Evolutionary conservation across 2,797 vertebrate genomes (phyloP).

Genomic region (Psittacula echo): DNA sequence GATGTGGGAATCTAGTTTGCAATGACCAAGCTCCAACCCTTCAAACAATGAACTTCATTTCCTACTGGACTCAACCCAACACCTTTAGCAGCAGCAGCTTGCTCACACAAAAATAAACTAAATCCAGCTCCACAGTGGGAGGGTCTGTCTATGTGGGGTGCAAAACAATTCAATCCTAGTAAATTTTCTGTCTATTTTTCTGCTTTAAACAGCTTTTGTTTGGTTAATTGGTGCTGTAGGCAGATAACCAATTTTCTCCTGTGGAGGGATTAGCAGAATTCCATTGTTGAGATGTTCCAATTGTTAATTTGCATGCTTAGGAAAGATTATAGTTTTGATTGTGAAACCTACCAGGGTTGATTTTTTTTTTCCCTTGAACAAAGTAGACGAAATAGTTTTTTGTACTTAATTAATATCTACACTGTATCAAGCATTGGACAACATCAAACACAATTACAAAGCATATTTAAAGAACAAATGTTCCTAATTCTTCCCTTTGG

Average conservation of each 20-base stretch:
- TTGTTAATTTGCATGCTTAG: conserved; percentile 28
- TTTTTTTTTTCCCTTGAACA: not conserved
- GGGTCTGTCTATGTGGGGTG: not conserved
- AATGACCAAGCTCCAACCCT: not conserved
- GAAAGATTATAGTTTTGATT: conserved; percentile 47
- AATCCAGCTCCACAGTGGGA: not conserved
- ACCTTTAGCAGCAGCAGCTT: not conserved
- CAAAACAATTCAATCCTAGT: not conserved
- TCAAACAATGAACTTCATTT: not conserved
- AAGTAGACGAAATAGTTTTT: not conserved
- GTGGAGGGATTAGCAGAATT: conserved; percentile 15
- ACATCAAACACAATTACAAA: not conserved
- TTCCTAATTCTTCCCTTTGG: not conserved
- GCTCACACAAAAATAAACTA: not conserved
- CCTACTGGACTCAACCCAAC: not conserved
- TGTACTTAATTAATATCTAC: not conserved
- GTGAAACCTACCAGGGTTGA: conserved; percentile 15
- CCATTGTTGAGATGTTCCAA: not conserved
- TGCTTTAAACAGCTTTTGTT: conserved; percentile 32
- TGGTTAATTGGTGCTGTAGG: conserved; percentile 14
- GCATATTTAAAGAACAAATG: conserved; percentile 4
- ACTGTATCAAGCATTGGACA: not conserved
- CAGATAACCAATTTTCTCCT: conserved; percentile 35
- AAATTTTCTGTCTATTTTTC: conserved; percentile 28
- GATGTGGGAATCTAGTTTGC: not conserved